phyloP scores from a whole-genome alignment of 2,888 invertebrate species.

The Zaprionus bogoriensis region DNA sequence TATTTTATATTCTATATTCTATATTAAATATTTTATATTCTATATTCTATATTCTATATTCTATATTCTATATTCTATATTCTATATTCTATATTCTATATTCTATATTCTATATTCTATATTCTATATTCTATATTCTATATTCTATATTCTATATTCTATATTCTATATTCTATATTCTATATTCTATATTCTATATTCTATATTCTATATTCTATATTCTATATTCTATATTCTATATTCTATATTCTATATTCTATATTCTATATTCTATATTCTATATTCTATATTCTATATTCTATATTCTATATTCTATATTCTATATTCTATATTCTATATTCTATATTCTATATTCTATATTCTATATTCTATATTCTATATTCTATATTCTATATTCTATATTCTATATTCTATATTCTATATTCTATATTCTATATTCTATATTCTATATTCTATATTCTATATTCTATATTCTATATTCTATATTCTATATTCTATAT shows the following conservation, averaged over 20 bases:
- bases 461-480: too few species aligned
- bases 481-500: too few species aligned
- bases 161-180: not conserved
- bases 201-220: not conserved
- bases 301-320: not conserved
- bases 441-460: too few species aligned
- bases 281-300: not conserved
- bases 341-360: not conserved
- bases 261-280: not conserved
- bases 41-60: not conserved
- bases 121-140: not conserved
- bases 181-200: not conserved
- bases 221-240: not conserved
- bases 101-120: not conserved
- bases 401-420: not conserved
- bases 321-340: not conserved
- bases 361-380: not conserved
- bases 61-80: not conserved
- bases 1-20: not conserved
- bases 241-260: not conserved
- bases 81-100: not conserved
- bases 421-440: not conserved
- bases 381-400: not conserved
- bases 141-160: not conserved
- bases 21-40: not conserved